Base-by-base conservation (phyloP, 2,888 invertebrate genomes). In the Lymantria monacha region DNA sequence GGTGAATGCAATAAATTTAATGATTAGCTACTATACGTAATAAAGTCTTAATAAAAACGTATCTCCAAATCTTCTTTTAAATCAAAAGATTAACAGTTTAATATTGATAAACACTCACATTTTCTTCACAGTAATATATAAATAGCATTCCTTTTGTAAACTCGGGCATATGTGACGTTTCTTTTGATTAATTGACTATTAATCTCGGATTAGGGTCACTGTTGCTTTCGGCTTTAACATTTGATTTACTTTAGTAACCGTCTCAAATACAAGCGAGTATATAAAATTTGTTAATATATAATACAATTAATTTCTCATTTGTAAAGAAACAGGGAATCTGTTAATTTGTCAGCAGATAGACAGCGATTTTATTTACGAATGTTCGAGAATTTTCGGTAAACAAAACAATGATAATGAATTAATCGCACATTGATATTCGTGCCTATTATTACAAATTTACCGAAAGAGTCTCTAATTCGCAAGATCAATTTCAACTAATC, bases 131-230 rank as follows among this genome's bases (percentile, higher is more conserved):
- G 51, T 33, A 33, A 33, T 50, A 51, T 48, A 61, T 64, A 57
- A 65, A 65, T 64, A 68, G 53, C 44, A 44, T 55, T 55, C 59
- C 74, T 77, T 74, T 69, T 62, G 65, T 70, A 73, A 72, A 70
- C 72, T 69, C 61, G 65, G 59, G 65, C 72, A 70, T 73, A 63
- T 65, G 60, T 75, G 76, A 80, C 79, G 67, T 70, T 61, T 60
- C 55, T 59, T 56, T 70, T 79, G 80, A 83, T 77, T 79, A 81
- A 83, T 81, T 63, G 74, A 53, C 60, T 72, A 79, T 76, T 83
- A 76, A 82, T 80, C 77, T 72, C 59, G 70, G 74, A 79, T 82
- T 76, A 78, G 73, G 69, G 69, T 61, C 55, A 52, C 57, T 62
- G 70, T 67, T 73, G 70, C n/a, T 70, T 69, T 70, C 53, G 66